Evolutionary conservation across 2,113 vertebrate species (phyloP).

Genomic region (Neofelis nebulosa): DNA sequence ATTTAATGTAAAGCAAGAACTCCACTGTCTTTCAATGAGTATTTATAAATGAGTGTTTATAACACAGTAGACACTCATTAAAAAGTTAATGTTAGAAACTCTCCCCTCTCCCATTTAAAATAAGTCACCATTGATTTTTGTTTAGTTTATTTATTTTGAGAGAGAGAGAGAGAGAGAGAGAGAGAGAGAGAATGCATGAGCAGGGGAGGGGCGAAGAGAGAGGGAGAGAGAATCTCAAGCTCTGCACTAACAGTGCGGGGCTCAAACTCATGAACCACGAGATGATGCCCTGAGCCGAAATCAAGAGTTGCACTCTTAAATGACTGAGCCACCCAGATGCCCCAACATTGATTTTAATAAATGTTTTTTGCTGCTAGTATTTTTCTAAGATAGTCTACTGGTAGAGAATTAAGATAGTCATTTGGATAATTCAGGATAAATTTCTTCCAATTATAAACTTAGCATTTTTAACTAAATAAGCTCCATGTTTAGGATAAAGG

Average conservation of each 20-base stretch:
- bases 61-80: background rate
- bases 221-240: too few species aligned
- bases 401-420: background rate
- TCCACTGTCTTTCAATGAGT: background rate
- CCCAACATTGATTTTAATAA: background rate
- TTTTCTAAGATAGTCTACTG: background rate
- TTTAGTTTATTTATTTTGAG: too few species aligned
- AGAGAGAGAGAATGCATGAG: too few species aligned
- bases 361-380: background rate
- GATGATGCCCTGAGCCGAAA: too few species aligned
- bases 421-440: background rate
- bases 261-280: too few species aligned
- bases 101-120: background rate
- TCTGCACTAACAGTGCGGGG: too few species aligned
- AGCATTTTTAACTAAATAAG: background rate
- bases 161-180: too few species aligned
- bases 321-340: too few species aligned
- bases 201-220: too few species aligned
- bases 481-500: background rate
- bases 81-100: slow-evolving; percentile 26
- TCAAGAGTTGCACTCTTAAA: too few species aligned
- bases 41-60: background rate
- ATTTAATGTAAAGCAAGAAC: slow-evolving; percentile 18
- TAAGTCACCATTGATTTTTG: background rate
- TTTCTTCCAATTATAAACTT: background rate